Base-by-base conservation (phyloP, 2,888 invertebrate genomes). In the Pseudanteris insignis region DNA sequence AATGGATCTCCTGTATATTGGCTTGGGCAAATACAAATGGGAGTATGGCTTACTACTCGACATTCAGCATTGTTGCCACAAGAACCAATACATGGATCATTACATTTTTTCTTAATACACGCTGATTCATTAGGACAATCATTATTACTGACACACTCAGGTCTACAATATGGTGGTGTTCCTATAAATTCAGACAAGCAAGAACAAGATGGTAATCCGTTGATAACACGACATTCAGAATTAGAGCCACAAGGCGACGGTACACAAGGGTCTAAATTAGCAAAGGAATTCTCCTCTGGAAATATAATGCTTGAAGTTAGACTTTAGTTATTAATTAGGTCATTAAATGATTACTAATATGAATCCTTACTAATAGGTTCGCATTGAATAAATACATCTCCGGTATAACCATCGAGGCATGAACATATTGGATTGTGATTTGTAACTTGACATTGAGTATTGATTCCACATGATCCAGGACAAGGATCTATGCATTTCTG, bases 51-150 rank as follows among this genome's bases (percentile, higher is more conserved):
- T 33, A 89, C 84, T n/a, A 89, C 87, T 68, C 85, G 84, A 75
- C 91, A 91, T 66, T 88, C 85, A 1, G 90, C 86, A 72, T 88
- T 88, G 32, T 84, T 82, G 33, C 89, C 89, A 69, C 90, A 90
- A 34, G 85, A 84, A 48, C 86, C 85, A 12, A 85, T 84, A 69
- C 89, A 90, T 4, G 89, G 89, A 72, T 90, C 86, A 74, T 81
- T 83, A 72, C 89, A 90, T 80, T 86, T 88, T 68, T 86, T 84
- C 72, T 87, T 86, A 26, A 88, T 82, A 70, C 88, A 88, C 29
- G 88, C 88, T 59, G 84, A 77, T 69, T 86, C 84, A 70, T 80
- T 84, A 0, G 85, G 72, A 69, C 89, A 89, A 77, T 88, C 87
- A 18, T 85, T 83, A 74, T 88, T 89, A 70, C 85, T 86, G 54